Percentiles rank a stretch among this genome's conserved stretches.
These are phyloP conservation scores for Scolopax mira DNA, from an alignment of 2,113 vertebrate genomes.

Conservation along the genomic window DNA sequence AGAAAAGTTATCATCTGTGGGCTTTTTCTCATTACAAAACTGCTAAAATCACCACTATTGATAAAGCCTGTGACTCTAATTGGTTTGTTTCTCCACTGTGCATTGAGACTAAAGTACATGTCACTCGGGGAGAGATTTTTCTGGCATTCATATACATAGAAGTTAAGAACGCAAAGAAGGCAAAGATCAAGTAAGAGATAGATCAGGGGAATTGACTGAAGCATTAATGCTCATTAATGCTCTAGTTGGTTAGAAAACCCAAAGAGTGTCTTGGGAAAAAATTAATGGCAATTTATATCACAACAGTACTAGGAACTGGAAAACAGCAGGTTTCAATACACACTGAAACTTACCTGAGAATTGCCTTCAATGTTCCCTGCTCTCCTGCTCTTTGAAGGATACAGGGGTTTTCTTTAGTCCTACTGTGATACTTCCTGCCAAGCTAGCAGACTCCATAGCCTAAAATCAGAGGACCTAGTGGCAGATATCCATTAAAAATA, in stretches of 20 bases:
- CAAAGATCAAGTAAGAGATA: background rate
- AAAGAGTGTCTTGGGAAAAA: background rate
- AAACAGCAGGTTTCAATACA: background rate
- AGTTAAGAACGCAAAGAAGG: background rate
- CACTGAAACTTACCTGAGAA: background rate
- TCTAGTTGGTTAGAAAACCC: background rate
- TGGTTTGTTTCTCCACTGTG: background rate
- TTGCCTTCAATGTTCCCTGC: background rate
- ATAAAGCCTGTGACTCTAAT: background rate
- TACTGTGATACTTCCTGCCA: background rate
- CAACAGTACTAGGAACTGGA: background rate
- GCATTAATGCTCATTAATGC: background rate
- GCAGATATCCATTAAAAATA: background rate
- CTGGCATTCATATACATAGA: background rate
- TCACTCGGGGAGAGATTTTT: background rate
- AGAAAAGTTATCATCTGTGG: background rate
- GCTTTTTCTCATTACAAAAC: background rate
- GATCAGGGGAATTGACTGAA: background rate
- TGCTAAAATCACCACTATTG: background rate
- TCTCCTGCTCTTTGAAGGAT: constrained; percentile 4
- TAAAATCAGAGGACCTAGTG: constrained; percentile 3
- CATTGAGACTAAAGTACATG: background rate
- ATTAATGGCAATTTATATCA: constrained; percentile 7
- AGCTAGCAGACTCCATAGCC: background rate
- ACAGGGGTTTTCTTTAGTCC: background rate